Evolutionary conservation across 2,797 vertebrate genomes (phyloP).

Genomic region (Danio kyathit): DNA sequence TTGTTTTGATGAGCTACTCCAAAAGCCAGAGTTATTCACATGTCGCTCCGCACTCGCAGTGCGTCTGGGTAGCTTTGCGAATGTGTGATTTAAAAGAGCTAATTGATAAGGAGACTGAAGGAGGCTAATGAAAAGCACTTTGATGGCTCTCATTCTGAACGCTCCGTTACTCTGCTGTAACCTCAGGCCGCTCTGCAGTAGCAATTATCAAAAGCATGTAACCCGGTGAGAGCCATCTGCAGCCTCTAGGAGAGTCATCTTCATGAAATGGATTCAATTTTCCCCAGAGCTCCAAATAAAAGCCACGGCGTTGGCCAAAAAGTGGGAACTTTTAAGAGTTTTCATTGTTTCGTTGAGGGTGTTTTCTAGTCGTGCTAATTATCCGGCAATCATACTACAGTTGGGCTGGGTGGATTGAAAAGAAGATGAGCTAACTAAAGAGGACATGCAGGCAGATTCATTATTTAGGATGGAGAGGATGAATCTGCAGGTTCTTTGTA

Average conservation of each 20-base stretch:
- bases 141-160: conserved; percentile 53
- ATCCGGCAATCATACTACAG: neutral
- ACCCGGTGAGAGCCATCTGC: conserved; percentile 58
- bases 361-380: neutral
- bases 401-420: neutral
- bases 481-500: neutral
- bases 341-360: neutral
- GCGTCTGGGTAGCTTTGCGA: conserved; percentile 27
- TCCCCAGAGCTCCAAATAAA: conserved; percentile 50
- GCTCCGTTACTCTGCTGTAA: conserved; percentile 55
- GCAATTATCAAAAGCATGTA: conserved; percentile 60
- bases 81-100: conserved; percentile 52
- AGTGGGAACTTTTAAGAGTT: conserved; percentile 25
- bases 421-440: neutral
- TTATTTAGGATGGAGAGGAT: neutral
- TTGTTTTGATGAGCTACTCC: conserved; percentile 35
- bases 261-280: conserved; percentile 54
- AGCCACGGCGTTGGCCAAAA: conserved; percentile 37
- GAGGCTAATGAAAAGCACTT: conserved; percentile 55
- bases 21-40: neutral
- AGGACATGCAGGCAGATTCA: neutral
- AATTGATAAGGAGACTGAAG: conserved; percentile 54
- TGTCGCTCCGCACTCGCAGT: neutral
- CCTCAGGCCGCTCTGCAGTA: conserved; percentile 50
- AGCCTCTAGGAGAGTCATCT: conserved; percentile 56